phyloP scores from a whole-genome alignment of 2,888 invertebrate genomes.

The Diaperis boleti region DNA sequence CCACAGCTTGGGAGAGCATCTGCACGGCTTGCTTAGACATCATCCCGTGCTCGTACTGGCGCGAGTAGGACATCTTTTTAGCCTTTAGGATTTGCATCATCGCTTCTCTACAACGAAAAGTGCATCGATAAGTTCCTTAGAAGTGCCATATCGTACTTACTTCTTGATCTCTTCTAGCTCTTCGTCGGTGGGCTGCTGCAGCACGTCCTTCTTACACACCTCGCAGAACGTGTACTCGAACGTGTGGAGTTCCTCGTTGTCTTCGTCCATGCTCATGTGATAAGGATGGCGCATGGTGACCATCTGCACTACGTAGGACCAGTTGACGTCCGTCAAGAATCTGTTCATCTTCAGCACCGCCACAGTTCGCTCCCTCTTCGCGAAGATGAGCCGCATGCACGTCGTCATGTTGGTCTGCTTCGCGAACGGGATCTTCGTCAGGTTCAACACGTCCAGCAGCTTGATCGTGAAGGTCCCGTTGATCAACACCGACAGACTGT shows the following conservation, averaged over 20 bases:
- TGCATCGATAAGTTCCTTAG: too few species aligned
- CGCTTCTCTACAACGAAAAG: constrained; percentile 69
- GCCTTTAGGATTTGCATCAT: constrained; percentile 72
- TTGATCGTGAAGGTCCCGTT: constrained; percentile 71
- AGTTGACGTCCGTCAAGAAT: constrained; percentile 74
- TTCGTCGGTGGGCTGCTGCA: constrained; percentile 70
- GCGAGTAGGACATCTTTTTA: constrained; percentile 74
- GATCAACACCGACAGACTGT: constrained; percentile 70
- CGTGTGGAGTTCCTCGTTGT: constrained; percentile 67
- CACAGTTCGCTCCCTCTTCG: constrained; percentile 68
- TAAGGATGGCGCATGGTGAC: constrained; percentile 73
- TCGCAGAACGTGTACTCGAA: constrained; percentile 69
- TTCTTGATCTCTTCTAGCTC: constrained; percentile 71
- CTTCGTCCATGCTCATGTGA: constrained; percentile 67
- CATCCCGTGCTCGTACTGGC: constrained; percentile 74
- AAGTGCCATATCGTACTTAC: too few species aligned
- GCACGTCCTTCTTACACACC: constrained; percentile 70
- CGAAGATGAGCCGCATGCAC: constrained; percentile 68
- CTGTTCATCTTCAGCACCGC: constrained; percentile 74
- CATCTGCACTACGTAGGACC: constrained; percentile 70
- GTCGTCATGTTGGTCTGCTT: constrained; percentile 71
- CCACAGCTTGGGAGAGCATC: constrained; percentile 69
- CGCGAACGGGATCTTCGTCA: constrained; percentile 68
- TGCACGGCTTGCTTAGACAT: constrained; percentile 72
- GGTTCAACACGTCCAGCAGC: constrained; percentile 69